Percentiles rank a stretch among this genome's conserved stretches.
phyloP scores from a whole-genome alignment of 2,888 invertebrate species.

The Ellobium chinense region DNA sequence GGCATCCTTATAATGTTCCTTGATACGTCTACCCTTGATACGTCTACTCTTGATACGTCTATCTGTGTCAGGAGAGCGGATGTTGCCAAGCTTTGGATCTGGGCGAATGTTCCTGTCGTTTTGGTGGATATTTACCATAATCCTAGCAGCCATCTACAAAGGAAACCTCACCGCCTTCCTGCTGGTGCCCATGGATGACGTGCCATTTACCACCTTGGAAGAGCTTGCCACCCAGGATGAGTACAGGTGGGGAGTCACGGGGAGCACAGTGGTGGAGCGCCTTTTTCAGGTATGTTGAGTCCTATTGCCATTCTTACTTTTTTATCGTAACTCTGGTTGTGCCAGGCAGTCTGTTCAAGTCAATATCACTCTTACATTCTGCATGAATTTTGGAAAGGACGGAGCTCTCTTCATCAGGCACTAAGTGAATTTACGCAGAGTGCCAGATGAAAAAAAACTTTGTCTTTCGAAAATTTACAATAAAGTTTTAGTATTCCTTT shows the following conservation, averaged over 20 bases:
- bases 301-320: neutral
- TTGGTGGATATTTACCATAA: conserved; percentile 66
- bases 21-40: too few relatives aligned
- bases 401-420: too few relatives aligned
- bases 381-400: too few relatives aligned
- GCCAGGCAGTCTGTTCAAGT: too few relatives aligned
- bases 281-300: conserved; percentile 60
- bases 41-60: too few relatives aligned
- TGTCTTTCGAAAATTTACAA: too few relatives aligned
- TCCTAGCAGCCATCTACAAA: conserved; percentile 69
- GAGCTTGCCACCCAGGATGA: conserved; percentile 59
- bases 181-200: conserved; percentile 63
- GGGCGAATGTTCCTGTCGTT: conserved; percentile 62
- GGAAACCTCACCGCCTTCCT: conserved; percentile 74
- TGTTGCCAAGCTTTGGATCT: conserved; percentile 58
- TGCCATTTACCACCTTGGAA: conserved; percentile 63
- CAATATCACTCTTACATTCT: too few relatives aligned
- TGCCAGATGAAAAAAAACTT: too few relatives aligned
- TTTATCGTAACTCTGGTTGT: neutral
- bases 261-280: conserved; percentile 60
- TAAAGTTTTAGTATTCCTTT: too few relatives aligned
- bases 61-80: conserved; percentile 61
- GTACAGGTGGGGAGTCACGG: conserved; percentile 64
- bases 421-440: too few relatives aligned
- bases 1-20: too few relatives aligned